Base-by-base conservation (phyloP, 2,888 invertebrate genomes). In the Apamea anceps region DNA sequence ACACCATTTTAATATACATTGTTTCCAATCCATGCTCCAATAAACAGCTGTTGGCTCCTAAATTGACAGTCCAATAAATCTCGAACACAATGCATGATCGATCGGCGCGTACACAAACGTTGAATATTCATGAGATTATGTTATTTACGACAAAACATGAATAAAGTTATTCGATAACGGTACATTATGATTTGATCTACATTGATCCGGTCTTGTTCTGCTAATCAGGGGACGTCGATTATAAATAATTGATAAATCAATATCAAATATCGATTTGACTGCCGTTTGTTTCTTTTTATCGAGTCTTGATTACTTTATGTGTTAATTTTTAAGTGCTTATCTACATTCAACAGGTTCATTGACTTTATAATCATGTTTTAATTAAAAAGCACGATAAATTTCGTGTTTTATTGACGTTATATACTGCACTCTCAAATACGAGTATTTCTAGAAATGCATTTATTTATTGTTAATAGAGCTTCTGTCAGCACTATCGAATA, bases 91-190 rank as follows among this genome's bases (percentile, higher is more conserved):
- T 82, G 68, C 68, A 72, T 77, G 88, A 88, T 88, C 75, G 77
- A 86, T 86, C 54, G 77, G 21, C 32, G 81, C 70, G 67, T 66
- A 54, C 65, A 32, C 63, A 77, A 54, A 54, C 66, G 65, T 77
- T 86, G 80, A 88, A 87, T 87, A 88, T 87, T 88, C 76, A 86
- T 71, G n/a, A 63, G 65, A 77, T 72, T 77, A 75, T 79, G 79
- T 73, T 85, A 86, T 81, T 88, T 82, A 88, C 67, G 74, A 82
- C 48, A 79, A 84, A 88, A 80, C 67, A 81, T 60, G 80, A 83
- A 85, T 85, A 83, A 75, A 79, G 65, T 78, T 85, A 81, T 85
- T 79, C 57, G 48, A 79, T 80, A 82, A 87, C 88, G 75, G 81
- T 72, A 54, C 51, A 71, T 65, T 81, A 85, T 78, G 63, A 81